Evolutionary conservation across 2,113 vertebrate genomes (phyloP).

Genomic region (Cynocephalus volans): DNA sequence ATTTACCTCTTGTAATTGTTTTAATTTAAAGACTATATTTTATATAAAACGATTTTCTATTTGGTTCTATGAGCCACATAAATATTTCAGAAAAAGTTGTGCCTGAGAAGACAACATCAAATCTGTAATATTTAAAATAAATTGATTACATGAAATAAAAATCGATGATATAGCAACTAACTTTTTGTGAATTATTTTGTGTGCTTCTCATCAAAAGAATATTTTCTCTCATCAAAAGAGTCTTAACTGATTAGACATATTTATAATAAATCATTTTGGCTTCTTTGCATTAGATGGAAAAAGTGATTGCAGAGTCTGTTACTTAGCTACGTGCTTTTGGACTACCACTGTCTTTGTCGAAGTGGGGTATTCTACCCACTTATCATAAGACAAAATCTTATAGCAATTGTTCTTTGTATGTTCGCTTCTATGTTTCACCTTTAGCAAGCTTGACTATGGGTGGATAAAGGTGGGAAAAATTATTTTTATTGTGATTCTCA

Average conservation of each 20-base stretch:
- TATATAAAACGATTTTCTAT: background rate
- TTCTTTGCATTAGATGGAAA: background rate
- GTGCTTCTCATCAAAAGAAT: background rate
- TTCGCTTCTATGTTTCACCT: background rate
- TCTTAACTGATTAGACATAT: conserved; percentile 5
- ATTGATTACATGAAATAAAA: background rate
- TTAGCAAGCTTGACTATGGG: background rate
- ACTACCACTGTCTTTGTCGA: background rate
- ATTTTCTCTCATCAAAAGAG: background rate
- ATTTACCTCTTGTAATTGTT: background rate
- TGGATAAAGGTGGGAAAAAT: background rate
- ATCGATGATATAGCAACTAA: background rate
- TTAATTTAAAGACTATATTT: background rate
- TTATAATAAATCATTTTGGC: conserved; percentile 47
- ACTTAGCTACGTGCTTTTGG: conserved; percentile 34
- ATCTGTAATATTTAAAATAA: conserved; percentile 21
- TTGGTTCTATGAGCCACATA: background rate
- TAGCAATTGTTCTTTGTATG: background rate
- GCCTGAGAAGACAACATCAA: background rate
- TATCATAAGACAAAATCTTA: background rate
- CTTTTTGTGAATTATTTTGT: conserved; percentile 12
- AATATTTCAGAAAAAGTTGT: conserved; percentile 52
- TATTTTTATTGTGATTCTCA: conserved; percentile 40
- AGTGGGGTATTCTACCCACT: background rate
- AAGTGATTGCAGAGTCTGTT: background rate